These are phyloP conservation scores for Linnaemya tessellans DNA, from an alignment of 2,888 invertebrate species.

Conservation along the genomic window DNA sequence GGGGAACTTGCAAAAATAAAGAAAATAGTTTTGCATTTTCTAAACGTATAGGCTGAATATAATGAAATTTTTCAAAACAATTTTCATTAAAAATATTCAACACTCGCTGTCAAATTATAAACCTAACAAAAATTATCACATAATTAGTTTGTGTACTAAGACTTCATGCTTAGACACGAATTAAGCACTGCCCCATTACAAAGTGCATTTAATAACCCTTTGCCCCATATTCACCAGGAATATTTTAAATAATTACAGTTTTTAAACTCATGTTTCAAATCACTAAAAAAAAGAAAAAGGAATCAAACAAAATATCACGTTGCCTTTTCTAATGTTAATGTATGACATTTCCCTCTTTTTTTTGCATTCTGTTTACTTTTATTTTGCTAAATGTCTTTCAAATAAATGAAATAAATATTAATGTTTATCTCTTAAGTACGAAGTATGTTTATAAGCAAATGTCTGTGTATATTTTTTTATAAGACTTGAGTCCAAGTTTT, in stretches of 20 bases:
- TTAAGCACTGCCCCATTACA: neutral
- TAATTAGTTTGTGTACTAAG: neutral
- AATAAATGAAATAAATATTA: slow-evolving; percentile 69
- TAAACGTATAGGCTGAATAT: no score
- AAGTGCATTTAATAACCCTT: neutral
- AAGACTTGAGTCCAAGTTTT: slow-evolving; percentile 46
- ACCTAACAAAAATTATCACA: neutral
- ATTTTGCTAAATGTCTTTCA: slow-evolving; percentile 67
- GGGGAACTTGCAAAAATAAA: no score
- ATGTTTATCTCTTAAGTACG: slow-evolving; percentile 72
- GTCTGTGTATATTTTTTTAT: slow-evolving; percentile 28
- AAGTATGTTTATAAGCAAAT: slow-evolving; percentile 60
- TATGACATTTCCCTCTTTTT: slow-evolving; percentile 80
- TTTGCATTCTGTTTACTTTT: slow-evolving; percentile 15
- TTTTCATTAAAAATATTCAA: no score
- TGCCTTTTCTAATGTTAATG: slow-evolving; percentile 76
- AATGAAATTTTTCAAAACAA: no score
- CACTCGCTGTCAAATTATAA: no score
- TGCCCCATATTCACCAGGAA: neutral
- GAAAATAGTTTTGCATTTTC: no score
- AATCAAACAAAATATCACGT: slow-evolving; percentile 10
- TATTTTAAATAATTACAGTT: neutral
- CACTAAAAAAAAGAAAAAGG: neutral
- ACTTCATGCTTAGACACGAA: neutral
- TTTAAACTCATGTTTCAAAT: neutral